Evolutionary conservation across 1,140 invertebrate genomes (phyloP), one percentile per base, ranked within the genome.

Genomic region (Phthorimaea operculella): DNA sequence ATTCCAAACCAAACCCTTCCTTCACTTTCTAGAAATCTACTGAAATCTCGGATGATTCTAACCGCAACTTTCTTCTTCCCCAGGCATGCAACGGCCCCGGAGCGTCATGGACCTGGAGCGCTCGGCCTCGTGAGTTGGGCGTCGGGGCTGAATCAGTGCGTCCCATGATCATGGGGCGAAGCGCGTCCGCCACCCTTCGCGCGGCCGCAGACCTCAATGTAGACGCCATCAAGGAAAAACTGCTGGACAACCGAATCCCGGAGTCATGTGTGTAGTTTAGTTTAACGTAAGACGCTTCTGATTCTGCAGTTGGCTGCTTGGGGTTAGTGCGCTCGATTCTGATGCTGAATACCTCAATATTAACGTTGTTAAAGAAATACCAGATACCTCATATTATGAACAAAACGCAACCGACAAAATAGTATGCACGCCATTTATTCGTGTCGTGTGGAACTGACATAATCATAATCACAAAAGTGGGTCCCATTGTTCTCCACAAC

Each of bases 231-330:
- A 92, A 92, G 70, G 90, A 92, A 74, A 88, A 91, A 63, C 86
- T 92, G 4, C 90, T 92, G 83, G 90, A 91, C 51, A 90, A 90
- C 72, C 89, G 91, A 70, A 88, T 93, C 66, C 92, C 92, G 2
- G 91, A 92, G 77, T 92, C 90, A 63, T 92, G 91, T 76, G 92
- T 93, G 52, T 92, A 90, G 88, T 57, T 34, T 56, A 48, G 34
- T 15, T n/a, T 47, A 47, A 14, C 3, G 8, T 47, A 47, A 47
- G 16, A 9, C 21, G 44, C n/a, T 39, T 28, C 21, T 28, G 21
- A 4, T 4, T 28, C 21, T 28, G 21, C 21, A 4, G 42, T 18
- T 12, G 44, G 8, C 52, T 52, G 36, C 12, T 16, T 34, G 7
- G 1, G 6, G 28, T 14, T n/a, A 1, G 15, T 14, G 51, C 34